Base-by-base conservation (phyloP, 92 coral and sea anemone species). In the Actinostola sp. region DNA sequence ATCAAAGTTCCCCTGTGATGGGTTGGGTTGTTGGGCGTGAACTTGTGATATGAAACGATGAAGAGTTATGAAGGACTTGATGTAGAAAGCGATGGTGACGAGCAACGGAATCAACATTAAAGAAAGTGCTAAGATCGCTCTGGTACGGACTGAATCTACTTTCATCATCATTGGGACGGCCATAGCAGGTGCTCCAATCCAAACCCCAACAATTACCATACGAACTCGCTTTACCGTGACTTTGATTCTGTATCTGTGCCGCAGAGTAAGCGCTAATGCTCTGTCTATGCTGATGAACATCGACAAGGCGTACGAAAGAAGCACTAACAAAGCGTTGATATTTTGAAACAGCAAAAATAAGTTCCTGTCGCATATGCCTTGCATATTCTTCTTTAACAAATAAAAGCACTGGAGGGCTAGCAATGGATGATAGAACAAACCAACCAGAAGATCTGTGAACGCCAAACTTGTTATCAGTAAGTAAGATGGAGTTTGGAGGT, bases 401-500 rank as follows among this genome's bases (percentile, higher is more conserved):
- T 59, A 67, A 13, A 71, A 11, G 51, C 44, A 45, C 8, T 50
- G 34, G 1, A 71, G 20, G 23, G 58, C 57, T 49, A 61, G 55
- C 6, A 33, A 63, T 21, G 85, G 85, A 63, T 62, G 67, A 19
- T 33, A 61, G 8, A 80, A 11, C 28, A 80, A 29, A 8, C 85
- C 85, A 31, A 80, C 64, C 14, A 76, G 67, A 30, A 80, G 27
- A 62, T 80, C 85, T 13, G 79, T 62, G 67, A 71, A 63, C 49
- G 85, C 85, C 52, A 80, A 63, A 70, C 76, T 80, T 54, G 73
- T 71, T 8, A 80, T 75, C 27, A 80, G 69, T 17, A 80, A 30
- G 73, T 80, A 29, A 63, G 85, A 80, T 21, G 85, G 79, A 4
- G 79, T 80, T 27, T 72, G 73, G 38, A 80, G 79, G 31, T 51